Conservation (phyloP, 1,140 invertebrate species). For the Apolygus lucorum region DNA sequence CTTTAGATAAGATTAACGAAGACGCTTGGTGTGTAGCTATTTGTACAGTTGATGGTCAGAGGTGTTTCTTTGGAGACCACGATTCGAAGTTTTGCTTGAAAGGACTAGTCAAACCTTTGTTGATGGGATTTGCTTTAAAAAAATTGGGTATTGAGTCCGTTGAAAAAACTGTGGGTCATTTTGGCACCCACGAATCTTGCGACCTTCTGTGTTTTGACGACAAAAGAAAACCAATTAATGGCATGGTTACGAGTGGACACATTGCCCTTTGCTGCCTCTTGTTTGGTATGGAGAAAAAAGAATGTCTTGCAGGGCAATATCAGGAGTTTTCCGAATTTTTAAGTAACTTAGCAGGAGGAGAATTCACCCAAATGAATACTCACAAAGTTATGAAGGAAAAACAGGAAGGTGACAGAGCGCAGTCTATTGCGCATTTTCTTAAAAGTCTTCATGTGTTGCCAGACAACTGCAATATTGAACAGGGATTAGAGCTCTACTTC, state of each 20-base stretch:
- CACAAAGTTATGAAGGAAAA: neutral
- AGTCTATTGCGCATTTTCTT: neutral
- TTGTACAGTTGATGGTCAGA: neutral
- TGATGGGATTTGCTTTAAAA: neutral
- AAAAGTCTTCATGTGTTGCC: neutral
- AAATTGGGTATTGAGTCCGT: neutral
- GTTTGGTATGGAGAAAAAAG: neutral
- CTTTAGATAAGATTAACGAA: neutral
- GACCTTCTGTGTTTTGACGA: neutral
- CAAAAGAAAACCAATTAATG: neutral
- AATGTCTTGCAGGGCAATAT: neutral
- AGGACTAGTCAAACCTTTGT: neutral
- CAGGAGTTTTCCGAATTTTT: neutral
- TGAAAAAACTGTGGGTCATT: neutral
- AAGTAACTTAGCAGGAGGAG: neutral
- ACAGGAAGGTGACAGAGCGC: neutral
- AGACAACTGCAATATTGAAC: neutral
- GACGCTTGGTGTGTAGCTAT: neutral
- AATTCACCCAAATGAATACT: neutral
- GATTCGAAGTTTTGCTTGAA: neutral
- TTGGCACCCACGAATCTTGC: neutral
- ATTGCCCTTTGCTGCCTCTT: neutral
- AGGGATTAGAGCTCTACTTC: neutral
- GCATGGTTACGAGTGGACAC: neutral
- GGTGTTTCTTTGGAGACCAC: neutral